These are phyloP conservation scores for Ephialtes manifestator DNA, from an alignment of 2,888 invertebrate genomes.

Conservation along the genomic window DNA sequence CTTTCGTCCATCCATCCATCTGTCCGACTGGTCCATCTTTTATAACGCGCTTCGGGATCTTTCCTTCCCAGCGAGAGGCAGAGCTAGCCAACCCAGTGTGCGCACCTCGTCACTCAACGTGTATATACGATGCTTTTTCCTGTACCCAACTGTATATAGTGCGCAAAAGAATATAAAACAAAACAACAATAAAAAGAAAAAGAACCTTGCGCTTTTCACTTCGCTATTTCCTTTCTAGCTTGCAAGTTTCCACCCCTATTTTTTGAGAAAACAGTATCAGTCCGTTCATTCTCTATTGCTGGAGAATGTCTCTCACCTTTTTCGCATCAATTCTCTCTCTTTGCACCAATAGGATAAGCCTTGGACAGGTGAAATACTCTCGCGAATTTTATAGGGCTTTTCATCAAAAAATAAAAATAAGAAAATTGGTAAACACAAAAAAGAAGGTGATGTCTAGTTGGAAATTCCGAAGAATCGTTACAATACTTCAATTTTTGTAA, in stretches of 20 bases:
- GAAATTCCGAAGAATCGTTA: no score
- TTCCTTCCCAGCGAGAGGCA: constrained; percentile 24
- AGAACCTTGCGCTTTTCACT: not conserved
- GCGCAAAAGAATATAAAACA: not conserved
- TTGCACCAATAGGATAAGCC: not conserved
- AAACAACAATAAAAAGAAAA: not conserved
- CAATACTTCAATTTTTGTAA: no score
- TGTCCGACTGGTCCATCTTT: constrained; percentile 66
- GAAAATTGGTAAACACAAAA: no score
- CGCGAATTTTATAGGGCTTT: not conserved
- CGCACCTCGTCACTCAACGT: constrained; percentile 51
- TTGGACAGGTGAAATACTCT: not conserved
- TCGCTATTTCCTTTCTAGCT: not conserved
- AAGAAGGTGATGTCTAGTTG: no score
- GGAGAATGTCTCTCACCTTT: not conserved
- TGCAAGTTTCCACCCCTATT: not conserved
- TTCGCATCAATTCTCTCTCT: not conserved
- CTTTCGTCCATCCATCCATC: constrained; percentile 69
- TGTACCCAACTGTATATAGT: constrained; percentile 4
- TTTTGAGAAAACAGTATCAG: not conserved
- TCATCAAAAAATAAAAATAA: no score
- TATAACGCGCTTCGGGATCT: constrained; percentile 62
- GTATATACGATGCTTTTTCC: constrained; percentile 4
- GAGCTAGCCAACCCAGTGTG: constrained; percentile 27
- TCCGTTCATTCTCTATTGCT: constrained; percentile 5